phyloP scores from a whole-genome alignment of 2,888 invertebrate species.

The Eupithecia insigniata region DNA sequence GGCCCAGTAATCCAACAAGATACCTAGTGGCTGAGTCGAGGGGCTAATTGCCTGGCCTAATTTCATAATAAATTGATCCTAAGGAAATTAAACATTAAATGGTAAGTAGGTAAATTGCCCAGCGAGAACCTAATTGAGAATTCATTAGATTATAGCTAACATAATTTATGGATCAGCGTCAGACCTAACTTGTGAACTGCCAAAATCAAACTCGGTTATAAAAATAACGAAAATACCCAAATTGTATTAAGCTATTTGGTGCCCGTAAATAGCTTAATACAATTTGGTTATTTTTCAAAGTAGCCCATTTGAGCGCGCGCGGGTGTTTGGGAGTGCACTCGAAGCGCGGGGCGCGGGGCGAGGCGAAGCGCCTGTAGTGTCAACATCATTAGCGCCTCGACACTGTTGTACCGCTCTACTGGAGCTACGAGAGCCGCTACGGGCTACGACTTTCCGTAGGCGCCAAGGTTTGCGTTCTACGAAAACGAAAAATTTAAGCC shows the following conservation, averaged over 20 bases:
- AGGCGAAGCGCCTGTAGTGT: conserved; percentile 66
- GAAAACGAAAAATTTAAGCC: conserved; percentile 3
- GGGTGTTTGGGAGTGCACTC: conserved; percentile 59
- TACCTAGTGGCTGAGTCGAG: not conserved
- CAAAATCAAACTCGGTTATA: conserved; percentile 29
- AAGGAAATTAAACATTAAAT: conserved; percentile 16
- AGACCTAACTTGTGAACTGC: conserved; percentile 26
- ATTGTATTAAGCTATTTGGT: too few relatives aligned
- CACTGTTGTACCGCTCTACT: conserved; percentile 62
- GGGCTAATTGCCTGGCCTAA: conserved; percentile 3
- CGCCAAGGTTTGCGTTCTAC: conserved; percentile 14
- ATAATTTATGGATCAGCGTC: conserved; percentile 39
- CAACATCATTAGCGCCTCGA: conserved; percentile 77
- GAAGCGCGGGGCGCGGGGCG: conserved; percentile 44
- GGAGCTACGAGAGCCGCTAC: conserved; percentile 59
- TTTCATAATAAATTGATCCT: conserved; percentile 8
- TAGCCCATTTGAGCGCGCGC: conserved; percentile 57
- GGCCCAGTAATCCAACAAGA: not conserved
- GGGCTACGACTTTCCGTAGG: conserved; percentile 44
- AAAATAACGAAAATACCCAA: too few relatives aligned
- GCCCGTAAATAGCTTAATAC: conserved; percentile 53
- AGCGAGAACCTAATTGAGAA: conserved; percentile 29
- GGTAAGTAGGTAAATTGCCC: conserved; percentile 30
- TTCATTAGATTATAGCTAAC: conserved; percentile 40
- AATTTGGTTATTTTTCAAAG: conserved; percentile 60